These are phyloP conservation scores for Gymnodraco acuticeps DNA, from an alignment of 2,797 vertebrate species.

Conservation along the genomic window DNA sequence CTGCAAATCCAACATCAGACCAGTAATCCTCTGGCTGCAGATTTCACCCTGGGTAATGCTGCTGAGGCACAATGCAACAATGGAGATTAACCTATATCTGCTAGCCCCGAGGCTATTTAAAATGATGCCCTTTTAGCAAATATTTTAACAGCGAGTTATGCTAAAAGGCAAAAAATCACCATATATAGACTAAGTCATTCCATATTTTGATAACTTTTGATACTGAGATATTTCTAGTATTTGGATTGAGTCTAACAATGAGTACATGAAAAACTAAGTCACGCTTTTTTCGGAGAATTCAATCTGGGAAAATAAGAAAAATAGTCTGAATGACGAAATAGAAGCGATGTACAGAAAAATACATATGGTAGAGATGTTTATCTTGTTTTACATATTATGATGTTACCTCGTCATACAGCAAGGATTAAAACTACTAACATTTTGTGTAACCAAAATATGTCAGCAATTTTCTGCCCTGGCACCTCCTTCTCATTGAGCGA, in stretches of 20 bases:
- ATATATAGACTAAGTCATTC: too few species aligned
- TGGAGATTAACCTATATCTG: conserved; percentile 69
- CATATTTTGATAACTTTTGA: too few species aligned
- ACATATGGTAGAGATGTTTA: too few species aligned
- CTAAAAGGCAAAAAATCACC: too few species aligned
- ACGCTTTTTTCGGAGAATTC: too few species aligned
- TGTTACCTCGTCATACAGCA: not conserved
- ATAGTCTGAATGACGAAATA: too few species aligned
- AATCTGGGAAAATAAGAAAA: too few species aligned
- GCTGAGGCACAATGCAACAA: conserved; percentile 37
- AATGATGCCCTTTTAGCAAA: conserved; percentile 29
- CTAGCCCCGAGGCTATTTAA: conserved; percentile 37
- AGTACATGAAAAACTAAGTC: too few species aligned
- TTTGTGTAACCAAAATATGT: conserved; percentile 24
- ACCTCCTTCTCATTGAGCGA: conserved; percentile 61
- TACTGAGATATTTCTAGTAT: too few species aligned
- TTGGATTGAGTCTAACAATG: too few species aligned
- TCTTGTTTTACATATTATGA: too few species aligned
- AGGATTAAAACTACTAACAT: not conserved
- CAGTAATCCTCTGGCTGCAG: conserved; percentile 41
- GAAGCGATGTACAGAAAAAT: too few species aligned
- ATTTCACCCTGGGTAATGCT: conserved; percentile 40
- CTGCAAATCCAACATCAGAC: conserved; percentile 22
- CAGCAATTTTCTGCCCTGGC: conserved; percentile 23
- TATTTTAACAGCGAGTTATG: conserved; percentile 15